Evolutionary conservation across 2,888 invertebrate genomes (phyloP).

Genomic region (Lithophane leautieri): DNA sequence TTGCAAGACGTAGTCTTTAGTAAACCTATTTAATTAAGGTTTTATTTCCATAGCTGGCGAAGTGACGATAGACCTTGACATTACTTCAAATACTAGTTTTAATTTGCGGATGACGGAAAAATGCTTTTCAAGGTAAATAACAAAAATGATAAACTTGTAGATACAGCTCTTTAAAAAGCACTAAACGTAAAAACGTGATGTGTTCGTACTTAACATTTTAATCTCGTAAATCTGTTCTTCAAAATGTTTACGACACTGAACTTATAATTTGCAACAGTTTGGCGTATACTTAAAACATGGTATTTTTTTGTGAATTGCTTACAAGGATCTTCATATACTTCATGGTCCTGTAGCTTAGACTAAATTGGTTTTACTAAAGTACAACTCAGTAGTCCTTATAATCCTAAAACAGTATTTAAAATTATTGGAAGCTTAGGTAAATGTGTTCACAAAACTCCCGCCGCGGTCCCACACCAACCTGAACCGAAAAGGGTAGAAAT

Average conservation of each 20-base stretch:
- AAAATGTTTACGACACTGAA: conserved; percentile 19
- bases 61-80: conserved; percentile 51
- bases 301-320: not conserved
- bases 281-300: not conserved
- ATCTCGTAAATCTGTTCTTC: conserved; percentile 48
- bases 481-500: conserved; percentile 35
- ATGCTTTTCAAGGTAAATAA: conserved; percentile 34
- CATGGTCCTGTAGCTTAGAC: not conserved
- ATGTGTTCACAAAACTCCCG: not conserved
- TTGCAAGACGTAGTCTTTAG: conserved; percentile 5
- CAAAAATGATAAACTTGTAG: conserved; percentile 46
- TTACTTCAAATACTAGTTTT: conserved; percentile 47
- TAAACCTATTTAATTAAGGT: not conserved
- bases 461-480: not conserved
- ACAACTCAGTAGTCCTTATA: no score
- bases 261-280: conserved; percentile 15
- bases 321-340: not conserved
- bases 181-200: conserved; percentile 53
- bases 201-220: conserved; percentile 45
- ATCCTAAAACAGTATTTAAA: not conserved
- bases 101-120: conserved; percentile 36
- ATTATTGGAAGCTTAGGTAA: not conserved
- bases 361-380: not conserved
- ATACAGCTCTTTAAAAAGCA: conserved; percentile 54
- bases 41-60: conserved; percentile 31